A percentile compares a stretch with the other conserved stretches of the same genome.
Evolutionary conservation across 2,888 invertebrate species (phyloP).

Genomic region (Cremastobaeus sp.): DNA sequence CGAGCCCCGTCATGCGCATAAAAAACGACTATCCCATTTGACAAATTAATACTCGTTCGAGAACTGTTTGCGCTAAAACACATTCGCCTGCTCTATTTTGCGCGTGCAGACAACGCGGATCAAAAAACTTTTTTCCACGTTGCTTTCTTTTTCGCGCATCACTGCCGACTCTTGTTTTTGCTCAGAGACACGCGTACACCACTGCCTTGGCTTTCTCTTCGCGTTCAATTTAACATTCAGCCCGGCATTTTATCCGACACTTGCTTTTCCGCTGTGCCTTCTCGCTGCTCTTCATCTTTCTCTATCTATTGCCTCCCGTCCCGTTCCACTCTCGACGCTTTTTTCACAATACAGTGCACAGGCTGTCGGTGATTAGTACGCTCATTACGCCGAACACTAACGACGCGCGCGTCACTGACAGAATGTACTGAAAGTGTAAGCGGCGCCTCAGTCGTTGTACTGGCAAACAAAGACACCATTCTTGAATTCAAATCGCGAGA

Average conservation of each 20-base stretch:
- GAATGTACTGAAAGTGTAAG: too few species aligned
- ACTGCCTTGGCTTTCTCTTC: constrained; percentile 23
- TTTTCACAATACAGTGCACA: constrained; percentile 63
- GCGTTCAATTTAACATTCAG: constrained; percentile 45
- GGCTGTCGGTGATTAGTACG: constrained; percentile 76
- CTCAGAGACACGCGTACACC: constrained; percentile 18
- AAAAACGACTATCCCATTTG: not conserved
- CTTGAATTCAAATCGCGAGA: too few species aligned
- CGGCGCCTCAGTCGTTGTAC: too few species aligned
- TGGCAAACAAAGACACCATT: too few species aligned
- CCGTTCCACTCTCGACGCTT: constrained; percentile 36
- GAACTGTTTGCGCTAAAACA: constrained; percentile 13
- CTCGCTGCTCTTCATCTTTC: constrained; percentile 32
- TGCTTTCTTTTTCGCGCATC: constrained; percentile 30
- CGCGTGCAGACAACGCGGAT: constrained; percentile 21
- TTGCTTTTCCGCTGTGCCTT: constrained; percentile 47
- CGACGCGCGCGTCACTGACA: constrained; percentile 75
- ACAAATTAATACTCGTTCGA: constrained; percentile 13
- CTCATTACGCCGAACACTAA: constrained; percentile 77
- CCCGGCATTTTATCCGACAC: constrained; percentile 42
- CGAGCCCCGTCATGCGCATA: not conserved
- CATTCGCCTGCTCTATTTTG: constrained; percentile 12
- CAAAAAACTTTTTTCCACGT: constrained; percentile 31
- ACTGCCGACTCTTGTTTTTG: constrained; percentile 28
- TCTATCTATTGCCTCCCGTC: not conserved